Conservation (phyloP, 2,888 invertebrate species). For the Capitulum mitella region DNA sequence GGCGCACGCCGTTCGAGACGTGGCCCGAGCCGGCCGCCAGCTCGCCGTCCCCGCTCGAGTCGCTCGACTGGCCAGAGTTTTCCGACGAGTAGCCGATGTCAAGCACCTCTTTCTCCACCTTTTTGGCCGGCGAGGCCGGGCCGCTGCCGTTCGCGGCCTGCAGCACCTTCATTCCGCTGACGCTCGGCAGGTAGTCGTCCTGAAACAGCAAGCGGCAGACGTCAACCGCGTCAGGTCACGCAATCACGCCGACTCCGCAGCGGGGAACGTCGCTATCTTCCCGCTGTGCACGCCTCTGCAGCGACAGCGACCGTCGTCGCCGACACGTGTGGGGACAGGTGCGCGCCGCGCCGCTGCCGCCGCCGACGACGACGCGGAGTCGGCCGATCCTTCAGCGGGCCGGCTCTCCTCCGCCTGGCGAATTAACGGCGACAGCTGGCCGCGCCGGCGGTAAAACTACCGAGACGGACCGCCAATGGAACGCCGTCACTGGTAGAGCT, state of each 20-base stretch:
- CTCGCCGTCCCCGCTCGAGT: background rate
- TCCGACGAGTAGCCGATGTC: conserved; percentile 17
- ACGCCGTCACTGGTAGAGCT: too few relatives aligned
- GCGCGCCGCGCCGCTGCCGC: too few relatives aligned
- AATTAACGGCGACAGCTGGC: background rate
- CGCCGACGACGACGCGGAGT: background rate
- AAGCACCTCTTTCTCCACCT: background rate
- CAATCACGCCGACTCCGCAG: too few relatives aligned
- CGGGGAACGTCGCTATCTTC: too few relatives aligned
- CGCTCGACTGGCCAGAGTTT: conserved; percentile 13
- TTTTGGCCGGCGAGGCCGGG: background rate
- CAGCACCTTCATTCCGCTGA: background rate
- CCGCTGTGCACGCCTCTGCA: background rate
- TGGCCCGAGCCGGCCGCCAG: background rate
- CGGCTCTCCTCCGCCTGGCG: background rate
- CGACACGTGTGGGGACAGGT: background rate
- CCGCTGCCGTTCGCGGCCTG: background rate
- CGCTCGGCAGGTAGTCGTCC: conserved; percentile 19
- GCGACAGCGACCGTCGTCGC: background rate
- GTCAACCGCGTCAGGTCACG: background rate
- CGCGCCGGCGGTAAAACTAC: background rate
- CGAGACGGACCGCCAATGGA: too few relatives aligned
- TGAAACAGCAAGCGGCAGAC: background rate
- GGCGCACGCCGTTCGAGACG: background rate
- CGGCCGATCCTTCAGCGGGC: too few relatives aligned